These are phyloP conservation scores for Piaya cayana DNA, from an alignment of 2,113 vertebrate genomes.

Conservation along the genomic window DNA sequence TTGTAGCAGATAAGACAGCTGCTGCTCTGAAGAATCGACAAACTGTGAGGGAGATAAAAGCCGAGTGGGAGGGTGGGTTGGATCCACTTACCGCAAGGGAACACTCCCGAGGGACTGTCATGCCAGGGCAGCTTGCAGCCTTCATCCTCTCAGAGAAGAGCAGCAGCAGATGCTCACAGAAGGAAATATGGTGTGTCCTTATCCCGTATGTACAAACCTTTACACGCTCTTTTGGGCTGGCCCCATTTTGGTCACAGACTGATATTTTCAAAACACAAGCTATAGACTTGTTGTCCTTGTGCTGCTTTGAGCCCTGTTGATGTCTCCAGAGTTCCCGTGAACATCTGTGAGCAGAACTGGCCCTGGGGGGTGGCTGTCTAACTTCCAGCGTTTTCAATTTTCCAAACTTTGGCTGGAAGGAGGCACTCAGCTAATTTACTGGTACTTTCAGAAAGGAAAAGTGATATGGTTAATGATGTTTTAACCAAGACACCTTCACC, in stretches of 20 bases:
- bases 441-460: background rate
- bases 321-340: background rate
- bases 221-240: fast-evolving
- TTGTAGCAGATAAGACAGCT: background rate
- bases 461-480: background rate
- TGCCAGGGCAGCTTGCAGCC: background rate
- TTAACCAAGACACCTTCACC: background rate
- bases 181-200: fast-evolving
- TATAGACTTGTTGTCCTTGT: background rate
- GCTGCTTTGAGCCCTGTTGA: background rate
- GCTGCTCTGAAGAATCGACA: background rate
- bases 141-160: background rate
- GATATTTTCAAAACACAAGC: background rate
- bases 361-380: background rate
- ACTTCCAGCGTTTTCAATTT: background rate
- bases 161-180: background rate
- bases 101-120: too few species aligned
- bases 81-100: background rate
- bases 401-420: background rate
- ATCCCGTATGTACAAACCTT: background rate
- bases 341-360: background rate
- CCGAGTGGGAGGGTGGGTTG: background rate
- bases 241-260: background rate
- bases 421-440: background rate
- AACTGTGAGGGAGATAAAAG: background rate